Conservation (phyloP, 2,888 invertebrate genomes). For the Tanypteryx hageni region DNA sequence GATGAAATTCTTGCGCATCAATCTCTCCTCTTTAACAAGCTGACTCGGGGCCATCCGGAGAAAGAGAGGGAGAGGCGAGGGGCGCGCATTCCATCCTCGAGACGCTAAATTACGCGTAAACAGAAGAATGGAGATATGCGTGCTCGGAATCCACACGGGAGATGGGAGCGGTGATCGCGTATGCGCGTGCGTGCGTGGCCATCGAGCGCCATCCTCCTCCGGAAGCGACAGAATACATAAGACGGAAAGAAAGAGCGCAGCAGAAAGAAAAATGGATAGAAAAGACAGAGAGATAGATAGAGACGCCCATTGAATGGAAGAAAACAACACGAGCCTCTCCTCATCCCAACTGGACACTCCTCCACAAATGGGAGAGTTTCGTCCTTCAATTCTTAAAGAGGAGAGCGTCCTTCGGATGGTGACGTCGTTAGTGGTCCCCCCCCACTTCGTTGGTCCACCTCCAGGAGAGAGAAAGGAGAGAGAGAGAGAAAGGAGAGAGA, state of each 20-base stretch:
- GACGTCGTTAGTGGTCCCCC: background rate
- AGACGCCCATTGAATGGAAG: background rate
- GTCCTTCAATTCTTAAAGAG: background rate
- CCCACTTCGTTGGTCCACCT: background rate
- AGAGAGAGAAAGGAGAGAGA: background rate
- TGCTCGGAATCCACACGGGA: background rate
- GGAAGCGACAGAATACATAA: background rate
- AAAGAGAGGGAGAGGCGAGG: background rate
- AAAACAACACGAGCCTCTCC: background rate
- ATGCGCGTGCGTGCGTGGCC: background rate
- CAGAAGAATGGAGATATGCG: constrained; percentile 4
- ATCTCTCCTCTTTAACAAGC: background rate
- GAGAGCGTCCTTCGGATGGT: constrained; percentile 3
- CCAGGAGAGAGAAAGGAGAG: background rate
- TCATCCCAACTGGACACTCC: background rate
- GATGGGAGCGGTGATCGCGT: constrained; percentile 18
- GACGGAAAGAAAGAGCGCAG: background rate
- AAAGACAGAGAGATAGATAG: background rate
- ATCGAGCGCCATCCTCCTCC: background rate
- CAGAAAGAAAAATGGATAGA: background rate
- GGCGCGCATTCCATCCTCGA: constrained; percentile 21
- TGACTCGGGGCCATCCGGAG: background rate
- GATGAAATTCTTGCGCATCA: background rate
- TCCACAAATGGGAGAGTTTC: background rate
- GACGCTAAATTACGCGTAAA: constrained; percentile 35